phyloP scores from a whole-genome alignment of 2,797 vertebrate species.

The Craterocephalus amniculus region DNA sequence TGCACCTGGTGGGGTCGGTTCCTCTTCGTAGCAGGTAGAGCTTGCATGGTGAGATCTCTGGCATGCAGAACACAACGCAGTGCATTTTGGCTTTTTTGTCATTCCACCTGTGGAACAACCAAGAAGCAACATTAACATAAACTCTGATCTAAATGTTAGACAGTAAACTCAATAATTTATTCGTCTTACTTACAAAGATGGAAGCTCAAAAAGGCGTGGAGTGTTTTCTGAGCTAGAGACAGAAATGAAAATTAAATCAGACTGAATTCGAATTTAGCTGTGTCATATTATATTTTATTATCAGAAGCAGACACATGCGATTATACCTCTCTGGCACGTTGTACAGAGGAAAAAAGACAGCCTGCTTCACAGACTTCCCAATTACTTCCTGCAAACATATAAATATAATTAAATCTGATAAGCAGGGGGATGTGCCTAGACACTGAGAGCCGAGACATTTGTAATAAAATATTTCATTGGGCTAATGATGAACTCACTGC shows the following conservation, averaged over 20 bases:
- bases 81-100: constrained; percentile 92
- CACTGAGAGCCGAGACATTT: not conserved
- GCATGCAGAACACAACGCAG: constrained; percentile 92
- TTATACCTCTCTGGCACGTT: constrained; percentile 86
- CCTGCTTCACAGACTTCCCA: constrained; percentile 91
- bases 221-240: constrained; percentile 85
- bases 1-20: constrained; percentile 91
- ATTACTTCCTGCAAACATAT: constrained; percentile 88
- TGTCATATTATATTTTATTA: not conserved
- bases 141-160: not conserved
- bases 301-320: not conserved
- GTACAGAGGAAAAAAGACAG: constrained; percentile 88
- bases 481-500: constrained; percentile 83
- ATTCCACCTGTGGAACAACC: constrained; percentile 88
- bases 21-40: constrained; percentile 90
- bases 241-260: constrained; percentile 4
- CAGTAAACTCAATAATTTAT: not conserved
- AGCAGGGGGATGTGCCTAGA: not conserved
- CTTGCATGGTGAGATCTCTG: constrained; percentile 87
- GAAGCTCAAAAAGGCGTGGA: constrained; percentile 90
- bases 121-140: not conserved
- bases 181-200: constrained; percentile 89
- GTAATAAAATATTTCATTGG: not conserved
- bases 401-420: constrained; percentile 17
- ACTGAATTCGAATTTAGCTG: not conserved